Evolutionary conservation across 1,140 invertebrate species (phyloP), one percentile per base, ranked within the genome.

Genomic region (Aleiodes sp.): DNA sequence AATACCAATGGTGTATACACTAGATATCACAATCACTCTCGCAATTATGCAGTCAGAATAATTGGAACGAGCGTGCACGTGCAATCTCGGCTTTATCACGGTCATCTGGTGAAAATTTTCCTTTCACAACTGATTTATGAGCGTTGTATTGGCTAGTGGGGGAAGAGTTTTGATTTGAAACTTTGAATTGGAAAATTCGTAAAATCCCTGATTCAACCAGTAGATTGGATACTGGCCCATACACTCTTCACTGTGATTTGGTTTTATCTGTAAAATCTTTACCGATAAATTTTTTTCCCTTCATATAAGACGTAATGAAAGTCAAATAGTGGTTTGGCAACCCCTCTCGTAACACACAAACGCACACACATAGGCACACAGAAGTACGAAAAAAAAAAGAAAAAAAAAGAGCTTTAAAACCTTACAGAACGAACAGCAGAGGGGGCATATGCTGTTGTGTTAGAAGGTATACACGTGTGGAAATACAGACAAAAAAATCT

Each of bases 251-350:
- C 7, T 8, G 31, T 33, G 31, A 33, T 33, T 33, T 33, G 31
- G 31, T 33, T 16, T 68, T 68, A 68, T 68, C 65, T 43, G 65
- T 31, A 43, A 68, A 68, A 73, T 70, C 71, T 67, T 62, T 29
- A 28, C 57, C 59, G 67, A 73, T 73, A 73, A 73, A 73, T 73
- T 69, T 73, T 37, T 63, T 60, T 41, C 70, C 71, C 72, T 73
- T 66, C 70, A 72, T 75, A 77, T 81, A 79, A 83, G 80, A 80
- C 76, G 81, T 84, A 84, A 86, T 86, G 83, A 86, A 86, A 86
- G 84, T 86, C 83, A 86, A 85, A 85, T 85, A 84, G 82, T 77
- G 81, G 80, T 83, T 80, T 78, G 79, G 79, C 80, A 21, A 37
- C 65, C 65, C 57, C 26, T 56, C 41, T 10, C 24, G 4, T 59